Conservation (phyloP, 2,113 vertebrate species). For the Cochlearius cochlearius region DNA sequence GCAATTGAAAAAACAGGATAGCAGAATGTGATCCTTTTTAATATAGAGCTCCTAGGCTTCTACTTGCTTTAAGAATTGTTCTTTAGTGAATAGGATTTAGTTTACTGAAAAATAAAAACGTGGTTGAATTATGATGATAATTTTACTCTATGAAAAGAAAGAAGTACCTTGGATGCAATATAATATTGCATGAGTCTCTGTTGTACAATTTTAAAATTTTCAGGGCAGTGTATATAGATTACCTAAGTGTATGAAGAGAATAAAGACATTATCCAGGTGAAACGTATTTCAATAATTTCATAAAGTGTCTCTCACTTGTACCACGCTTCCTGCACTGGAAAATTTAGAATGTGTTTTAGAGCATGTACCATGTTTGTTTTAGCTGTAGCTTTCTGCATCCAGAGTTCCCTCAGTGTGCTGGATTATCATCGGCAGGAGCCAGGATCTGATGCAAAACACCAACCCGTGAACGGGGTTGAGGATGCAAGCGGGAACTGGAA, state of each 20-base stretch:
- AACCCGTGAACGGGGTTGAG: background rate
- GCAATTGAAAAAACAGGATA: background rate
- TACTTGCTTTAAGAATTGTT: constrained; percentile 34
- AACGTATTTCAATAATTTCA: background rate
- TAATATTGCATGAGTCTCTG: background rate
- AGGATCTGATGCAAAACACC: background rate
- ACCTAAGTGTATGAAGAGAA: background rate
- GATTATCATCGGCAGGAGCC: background rate
- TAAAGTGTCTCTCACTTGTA: background rate
- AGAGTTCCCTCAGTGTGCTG: background rate
- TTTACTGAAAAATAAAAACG: constrained; percentile 33
- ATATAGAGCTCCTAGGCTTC: background rate
- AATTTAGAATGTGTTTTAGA: background rate
- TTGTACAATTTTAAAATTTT: background rate
- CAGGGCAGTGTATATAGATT: background rate
- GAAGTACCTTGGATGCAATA: constrained; percentile 39
- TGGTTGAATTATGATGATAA: constrained; percentile 32
- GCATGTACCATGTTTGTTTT: background rate
- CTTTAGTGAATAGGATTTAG: background rate
- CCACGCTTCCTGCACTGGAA: background rate
- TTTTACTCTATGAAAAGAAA: constrained; percentile 8
- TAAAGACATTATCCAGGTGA: background rate
- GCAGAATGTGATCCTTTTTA: background rate
- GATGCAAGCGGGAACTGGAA: background rate
- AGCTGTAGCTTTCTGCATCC: background rate